Base-by-base conservation (phyloP, 2,888 invertebrate genomes). In the Zelleria hepariella region DNA sequence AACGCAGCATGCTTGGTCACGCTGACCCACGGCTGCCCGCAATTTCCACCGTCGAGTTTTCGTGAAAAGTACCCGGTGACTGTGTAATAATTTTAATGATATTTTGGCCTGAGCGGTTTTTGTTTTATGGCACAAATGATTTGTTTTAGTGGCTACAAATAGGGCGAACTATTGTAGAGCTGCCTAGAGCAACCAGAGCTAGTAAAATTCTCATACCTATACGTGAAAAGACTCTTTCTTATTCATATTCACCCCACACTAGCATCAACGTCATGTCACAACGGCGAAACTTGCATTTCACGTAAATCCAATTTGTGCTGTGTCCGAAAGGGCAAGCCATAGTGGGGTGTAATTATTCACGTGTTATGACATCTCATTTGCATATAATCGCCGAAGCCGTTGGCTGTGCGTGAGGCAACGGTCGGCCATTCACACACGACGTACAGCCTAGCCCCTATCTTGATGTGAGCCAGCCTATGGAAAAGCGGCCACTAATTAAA, bases 341-440 rank as follows among this genome's bases (percentile, higher is more conserved):
- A 82, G 83, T 74, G 78, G 77, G 79, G 73, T 76, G 85, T 86
- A 84, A 88, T 88, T 88, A 88, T 87, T 88, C 88, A 87, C 80
- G 72, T 86, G 86, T 88, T 88, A 88, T 88, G 88, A 88, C 88
- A 86, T 87, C 83, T 78, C 80, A 88, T 88, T 88, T 86, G 79
- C 86, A 88, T 88, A 87, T 88, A 88, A 88, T 87, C 88, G 87
- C 76, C 75, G 67, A 25, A n/a, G 42, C 51, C 20, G 55, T 53
- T 51, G 24, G 26, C 76, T 77, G 77, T 85, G 84, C 86, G 86
- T 87, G 86, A 85, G 85, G 86, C 75, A 83, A 84, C 75, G 71
- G 47, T 5, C 51, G 85, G 88, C 86, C 86, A 85, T 88, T 88
- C 88, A 86, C 88, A 87, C 86, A 86, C 86, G 87, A 84, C 82